These are phyloP conservation scores for Scalopus aquaticus DNA, from an alignment of 2,113 vertebrate genomes.

Conservation along the genomic window DNA sequence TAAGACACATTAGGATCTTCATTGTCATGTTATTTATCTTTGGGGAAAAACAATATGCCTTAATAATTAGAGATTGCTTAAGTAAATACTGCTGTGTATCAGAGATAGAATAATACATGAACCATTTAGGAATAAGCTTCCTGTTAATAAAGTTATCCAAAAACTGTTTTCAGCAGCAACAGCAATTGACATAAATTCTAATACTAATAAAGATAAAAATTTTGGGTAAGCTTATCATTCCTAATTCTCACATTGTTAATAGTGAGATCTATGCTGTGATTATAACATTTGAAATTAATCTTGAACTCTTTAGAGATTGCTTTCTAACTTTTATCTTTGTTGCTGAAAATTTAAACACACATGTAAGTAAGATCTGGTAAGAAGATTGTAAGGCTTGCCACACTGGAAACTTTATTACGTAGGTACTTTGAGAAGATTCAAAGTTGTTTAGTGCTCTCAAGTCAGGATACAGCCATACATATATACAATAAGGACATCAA, in stretches of 20 bases:
- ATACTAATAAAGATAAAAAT: conserved; percentile 3
- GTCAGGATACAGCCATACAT: background rate
- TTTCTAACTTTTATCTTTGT: background rate
- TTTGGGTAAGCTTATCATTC: background rate
- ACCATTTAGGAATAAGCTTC: background rate
- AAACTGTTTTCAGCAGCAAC: conserved; percentile 4
- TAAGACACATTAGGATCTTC: background rate
- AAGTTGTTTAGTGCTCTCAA: conserved; percentile 9
- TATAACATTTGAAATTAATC: background rate
- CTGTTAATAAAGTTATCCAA: background rate
- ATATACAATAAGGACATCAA: background rate
- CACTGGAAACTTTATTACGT: background rate
- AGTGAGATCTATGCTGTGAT: background rate
- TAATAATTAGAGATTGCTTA: background rate
- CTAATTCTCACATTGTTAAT: background rate
- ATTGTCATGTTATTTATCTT: background rate
- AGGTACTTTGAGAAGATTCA: background rate
- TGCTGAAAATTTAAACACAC: background rate
- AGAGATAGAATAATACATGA: background rate
- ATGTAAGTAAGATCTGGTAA: background rate
- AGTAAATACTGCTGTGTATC: background rate
- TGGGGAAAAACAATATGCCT: background rate
- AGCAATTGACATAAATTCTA: conserved; percentile 1
- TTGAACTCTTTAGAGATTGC: conserved; percentile 11
- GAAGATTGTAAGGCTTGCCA: background rate